These are phyloP conservation scores for Leucophenga varia DNA, from an alignment of 1,140 invertebrate genomes.

Conservation along the genomic window DNA sequence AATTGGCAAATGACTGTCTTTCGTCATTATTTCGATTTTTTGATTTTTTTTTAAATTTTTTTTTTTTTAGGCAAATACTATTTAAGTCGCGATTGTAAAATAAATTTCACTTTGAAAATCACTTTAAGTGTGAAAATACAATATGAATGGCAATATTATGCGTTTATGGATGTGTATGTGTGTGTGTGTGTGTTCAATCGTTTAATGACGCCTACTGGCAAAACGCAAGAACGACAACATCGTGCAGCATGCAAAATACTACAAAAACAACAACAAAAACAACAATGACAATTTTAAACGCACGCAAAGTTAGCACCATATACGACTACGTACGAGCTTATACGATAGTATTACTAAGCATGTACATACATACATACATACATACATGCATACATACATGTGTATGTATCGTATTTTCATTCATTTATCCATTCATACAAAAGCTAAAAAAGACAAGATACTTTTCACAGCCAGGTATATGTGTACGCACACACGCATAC, in stretches of 20 bases:
- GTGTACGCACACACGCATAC: not conserved
- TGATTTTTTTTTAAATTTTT: not conserved
- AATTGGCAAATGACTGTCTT: not conserved
- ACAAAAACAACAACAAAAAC: too few species aligned
- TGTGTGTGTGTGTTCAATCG: not conserved
- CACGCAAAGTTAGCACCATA: too few species aligned
- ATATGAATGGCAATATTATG: not conserved
- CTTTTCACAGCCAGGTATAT: not conserved
- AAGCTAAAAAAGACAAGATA: too few species aligned
- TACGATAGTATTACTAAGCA: too few species aligned
- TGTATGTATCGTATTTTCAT: constrained; percentile 44
- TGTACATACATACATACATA: too few species aligned
- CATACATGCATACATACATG: constrained; percentile 45
- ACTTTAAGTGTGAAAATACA: not conserved
- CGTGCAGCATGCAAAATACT: too few species aligned
- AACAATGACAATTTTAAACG: too few species aligned
- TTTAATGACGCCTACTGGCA: too few species aligned
- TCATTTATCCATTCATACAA: constrained; percentile 25
- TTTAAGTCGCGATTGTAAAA: not conserved
- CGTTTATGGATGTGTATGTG: not conserved
- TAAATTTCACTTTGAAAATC: not conserved
- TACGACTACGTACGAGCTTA: too few species aligned
- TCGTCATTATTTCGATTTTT: not conserved
- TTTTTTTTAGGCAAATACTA: not conserved
- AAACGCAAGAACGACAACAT: too few species aligned